phyloP scores from a whole-genome alignment of 2,797 vertebrate species.

The Anguilla marmorata region DNA sequence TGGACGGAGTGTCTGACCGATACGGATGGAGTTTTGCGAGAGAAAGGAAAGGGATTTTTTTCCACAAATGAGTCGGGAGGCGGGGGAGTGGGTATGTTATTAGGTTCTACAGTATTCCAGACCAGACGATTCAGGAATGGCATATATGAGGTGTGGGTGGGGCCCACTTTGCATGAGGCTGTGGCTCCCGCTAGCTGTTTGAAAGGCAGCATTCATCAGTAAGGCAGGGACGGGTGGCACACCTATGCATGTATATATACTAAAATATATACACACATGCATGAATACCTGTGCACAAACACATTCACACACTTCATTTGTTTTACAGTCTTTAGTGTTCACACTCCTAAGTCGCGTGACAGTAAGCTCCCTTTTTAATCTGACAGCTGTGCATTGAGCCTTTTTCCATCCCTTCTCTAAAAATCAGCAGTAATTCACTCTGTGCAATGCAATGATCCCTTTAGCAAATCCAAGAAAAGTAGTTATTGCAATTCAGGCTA shows the following conservation, averaged over 20 bases:
- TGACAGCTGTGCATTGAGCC: slow-evolving; percentile 68
- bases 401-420: slow-evolving; percentile 65
- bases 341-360: slow-evolving; percentile 54
- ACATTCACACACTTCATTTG: slow-evolving; percentile 46
- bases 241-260: slow-evolving; percentile 67
- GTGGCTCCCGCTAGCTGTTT: slow-evolving; percentile 47
- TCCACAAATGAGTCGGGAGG: slow-evolving; percentile 23
- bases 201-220: slow-evolving; percentile 49
- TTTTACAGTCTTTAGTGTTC: slow-evolving; percentile 59
- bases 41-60: slow-evolving; percentile 7
- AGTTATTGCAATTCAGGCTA: slow-evolving; percentile 61
- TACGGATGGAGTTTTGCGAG: slow-evolving; percentile 38
- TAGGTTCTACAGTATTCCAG: slow-evolving; percentile 44
- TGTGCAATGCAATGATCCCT: slow-evolving; percentile 61
- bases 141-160: slow-evolving; percentile 41
- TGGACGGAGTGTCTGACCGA: slow-evolving; percentile 48
- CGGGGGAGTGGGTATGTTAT: slow-evolving; percentile 29
- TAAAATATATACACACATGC: slow-evolving; percentile 64
- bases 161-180: slow-evolving; percentile 29
- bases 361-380: slow-evolving; percentile 57
- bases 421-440: slow-evolving; percentile 62
- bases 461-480: slow-evolving; percentile 64
- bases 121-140: slow-evolving; percentile 66
- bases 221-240: slow-evolving; percentile 69
- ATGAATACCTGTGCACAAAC: slow-evolving; percentile 65